phyloP scores from a whole-genome alignment of 2,113 vertebrate species.

The Pterocles burchelli region DNA sequence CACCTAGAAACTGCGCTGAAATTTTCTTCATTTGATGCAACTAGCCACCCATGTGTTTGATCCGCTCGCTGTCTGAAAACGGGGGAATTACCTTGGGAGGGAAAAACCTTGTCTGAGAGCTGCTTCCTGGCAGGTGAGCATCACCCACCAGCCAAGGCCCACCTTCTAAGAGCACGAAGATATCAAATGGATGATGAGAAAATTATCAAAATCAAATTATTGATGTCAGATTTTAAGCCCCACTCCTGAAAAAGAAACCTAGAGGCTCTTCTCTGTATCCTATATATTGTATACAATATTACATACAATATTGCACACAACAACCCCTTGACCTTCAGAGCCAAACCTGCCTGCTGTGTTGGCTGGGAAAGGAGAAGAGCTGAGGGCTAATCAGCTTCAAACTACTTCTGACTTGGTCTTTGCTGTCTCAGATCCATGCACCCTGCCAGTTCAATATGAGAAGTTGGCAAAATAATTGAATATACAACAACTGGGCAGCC shows the following conservation, averaged over 20 bases:
- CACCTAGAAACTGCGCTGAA: neutral
- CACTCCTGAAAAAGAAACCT: neutral
- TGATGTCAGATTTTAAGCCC: neutral
- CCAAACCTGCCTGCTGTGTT: neutral
- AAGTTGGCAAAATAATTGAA: neutral
- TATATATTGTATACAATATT: too few relatives aligned
- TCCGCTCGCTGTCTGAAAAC: neutral
- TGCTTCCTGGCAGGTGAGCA: neutral
- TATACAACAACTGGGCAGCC: neutral
- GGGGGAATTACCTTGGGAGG: neutral
- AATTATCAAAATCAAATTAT: neutral
- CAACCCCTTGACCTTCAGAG: neutral
- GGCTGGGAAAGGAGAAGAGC: neutral
- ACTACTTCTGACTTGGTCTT: neutral
- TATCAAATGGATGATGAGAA: neutral
- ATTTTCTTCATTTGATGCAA: neutral
- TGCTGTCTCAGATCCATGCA: neutral
- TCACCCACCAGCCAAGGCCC: fast-evolving
- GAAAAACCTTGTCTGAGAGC: neutral
- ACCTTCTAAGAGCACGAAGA: neutral
- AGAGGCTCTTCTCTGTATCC: neutral
- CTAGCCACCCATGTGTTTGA: neutral
- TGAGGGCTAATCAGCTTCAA: neutral
- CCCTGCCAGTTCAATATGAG: neutral
- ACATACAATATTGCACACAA: neutral